A percentile compares a stretch with the other conserved stretches of the same genome.
phyloP scores from a whole-genome alignment of 2,888 invertebrate species.

The Meliscaeva auricollis region DNA sequence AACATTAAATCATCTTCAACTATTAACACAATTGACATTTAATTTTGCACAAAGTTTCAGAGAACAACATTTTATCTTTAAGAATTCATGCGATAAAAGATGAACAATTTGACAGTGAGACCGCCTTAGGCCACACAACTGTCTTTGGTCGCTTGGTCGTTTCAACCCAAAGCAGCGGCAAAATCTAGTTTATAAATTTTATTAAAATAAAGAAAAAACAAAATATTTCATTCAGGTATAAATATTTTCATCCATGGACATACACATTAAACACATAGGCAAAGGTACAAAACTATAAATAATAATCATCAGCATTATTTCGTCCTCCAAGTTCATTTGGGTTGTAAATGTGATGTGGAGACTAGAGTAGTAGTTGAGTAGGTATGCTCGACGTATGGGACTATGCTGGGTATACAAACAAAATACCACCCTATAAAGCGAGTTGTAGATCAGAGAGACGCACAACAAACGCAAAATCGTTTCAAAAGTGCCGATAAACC shows the following conservation, averaged over 20 bases:
- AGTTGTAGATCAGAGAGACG: constrained; percentile 35
- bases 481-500: constrained; percentile 76
- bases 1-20: constrained; percentile 25
- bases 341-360: constrained; percentile 46
- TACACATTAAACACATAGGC: background rate
- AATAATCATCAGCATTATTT: constrained; percentile 69
- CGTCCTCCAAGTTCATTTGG: constrained; percentile 66
- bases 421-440: constrained; percentile 41
- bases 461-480: constrained; percentile 65
- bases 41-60: constrained; percentile 21
- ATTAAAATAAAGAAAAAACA: background rate
- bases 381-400: no score
- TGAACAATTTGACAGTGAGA: constrained; percentile 48
- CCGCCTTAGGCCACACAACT: constrained; percentile 25
- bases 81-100: constrained; percentile 38
- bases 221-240: constrained; percentile 38
- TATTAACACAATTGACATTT: constrained; percentile 31
- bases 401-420: constrained; percentile 21
- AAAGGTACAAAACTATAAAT: constrained; percentile 65
- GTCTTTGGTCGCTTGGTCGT: background rate
- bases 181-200: constrained; percentile 26
- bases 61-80: constrained; percentile 17
- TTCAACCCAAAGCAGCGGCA: constrained; percentile 7
- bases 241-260: constrained; percentile 40
- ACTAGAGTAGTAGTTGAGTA: no score